Evolutionary conservation across 2,113 vertebrate species (phyloP).

Genomic region (Typhlomys cinereus): DNA sequence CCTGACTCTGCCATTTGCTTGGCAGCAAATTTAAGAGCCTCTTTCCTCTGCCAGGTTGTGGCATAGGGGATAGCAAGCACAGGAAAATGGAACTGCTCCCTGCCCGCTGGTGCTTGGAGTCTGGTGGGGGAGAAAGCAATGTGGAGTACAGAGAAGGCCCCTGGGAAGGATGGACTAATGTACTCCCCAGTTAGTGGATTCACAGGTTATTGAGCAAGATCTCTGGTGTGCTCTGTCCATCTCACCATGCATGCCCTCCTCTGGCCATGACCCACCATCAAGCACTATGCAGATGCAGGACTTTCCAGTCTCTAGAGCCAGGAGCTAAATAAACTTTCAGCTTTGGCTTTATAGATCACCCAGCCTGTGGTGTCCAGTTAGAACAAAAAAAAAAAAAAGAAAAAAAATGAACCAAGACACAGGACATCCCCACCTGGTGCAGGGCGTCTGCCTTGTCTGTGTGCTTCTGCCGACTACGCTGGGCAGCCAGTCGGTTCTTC

Average conservation of each 20-base stretch:
- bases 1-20: background rate
- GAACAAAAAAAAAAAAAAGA: too few relatives aligned
- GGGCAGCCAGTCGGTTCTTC: conserved; percentile 87
- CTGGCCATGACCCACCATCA: background rate
- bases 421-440: conserved; percentile 84
- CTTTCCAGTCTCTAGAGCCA: background rate
- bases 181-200: too few relatives aligned
- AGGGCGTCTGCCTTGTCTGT: conserved; percentile 88
- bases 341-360: background rate
- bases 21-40: background rate
- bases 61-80: background rate
- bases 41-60: background rate
- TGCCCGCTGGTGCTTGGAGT: background rate
- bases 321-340: background rate
- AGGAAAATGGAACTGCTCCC: background rate
- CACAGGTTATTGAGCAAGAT: background rate
- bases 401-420: background rate
- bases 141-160: background rate
- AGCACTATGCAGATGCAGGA: background rate
- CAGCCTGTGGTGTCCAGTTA: background rate
- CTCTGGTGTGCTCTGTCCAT: background rate
- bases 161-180: background rate
- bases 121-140: background rate
- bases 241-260: background rate
- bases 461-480: conserved; percentile 89